These are phyloP conservation scores for Mormoops blainvillei DNA, from an alignment of 2,113 vertebrate species.

Conservation along the genomic window DNA sequence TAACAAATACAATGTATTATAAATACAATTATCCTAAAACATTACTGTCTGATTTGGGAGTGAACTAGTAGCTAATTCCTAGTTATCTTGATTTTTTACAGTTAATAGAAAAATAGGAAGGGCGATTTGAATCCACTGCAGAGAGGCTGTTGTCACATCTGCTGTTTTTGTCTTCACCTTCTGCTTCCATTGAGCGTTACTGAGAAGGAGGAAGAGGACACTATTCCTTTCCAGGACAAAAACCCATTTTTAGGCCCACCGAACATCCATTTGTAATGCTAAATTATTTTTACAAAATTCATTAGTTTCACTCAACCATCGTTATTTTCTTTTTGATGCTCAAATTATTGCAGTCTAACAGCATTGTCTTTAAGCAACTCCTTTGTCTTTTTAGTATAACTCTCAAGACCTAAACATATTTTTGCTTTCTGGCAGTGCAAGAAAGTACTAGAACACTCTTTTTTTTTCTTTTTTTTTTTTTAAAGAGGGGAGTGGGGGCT, in stretches of 20 bases:
- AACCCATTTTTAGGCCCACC: neutral
- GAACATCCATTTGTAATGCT: neutral
- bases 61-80: neutral
- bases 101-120: neutral
- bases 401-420: neutral
- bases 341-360: neutral
- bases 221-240: neutral
- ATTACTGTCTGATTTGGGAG: neutral
- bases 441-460: neutral
- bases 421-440: neutral
- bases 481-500: no score
- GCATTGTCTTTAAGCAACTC: neutral
- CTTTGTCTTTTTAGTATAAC: neutral
- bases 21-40: neutral
- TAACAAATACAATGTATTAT: neutral
- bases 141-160: neutral
- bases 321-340: neutral
- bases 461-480: neutral
- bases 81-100: neutral
- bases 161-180: neutral
- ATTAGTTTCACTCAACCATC: neutral
- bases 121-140: neutral
- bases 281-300: slow-evolving; percentile 13
- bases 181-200: neutral
- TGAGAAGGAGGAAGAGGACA: neutral